phyloP scores from a whole-genome alignment of 2,113 vertebrate species.

The Cephalophus harveyi region DNA sequence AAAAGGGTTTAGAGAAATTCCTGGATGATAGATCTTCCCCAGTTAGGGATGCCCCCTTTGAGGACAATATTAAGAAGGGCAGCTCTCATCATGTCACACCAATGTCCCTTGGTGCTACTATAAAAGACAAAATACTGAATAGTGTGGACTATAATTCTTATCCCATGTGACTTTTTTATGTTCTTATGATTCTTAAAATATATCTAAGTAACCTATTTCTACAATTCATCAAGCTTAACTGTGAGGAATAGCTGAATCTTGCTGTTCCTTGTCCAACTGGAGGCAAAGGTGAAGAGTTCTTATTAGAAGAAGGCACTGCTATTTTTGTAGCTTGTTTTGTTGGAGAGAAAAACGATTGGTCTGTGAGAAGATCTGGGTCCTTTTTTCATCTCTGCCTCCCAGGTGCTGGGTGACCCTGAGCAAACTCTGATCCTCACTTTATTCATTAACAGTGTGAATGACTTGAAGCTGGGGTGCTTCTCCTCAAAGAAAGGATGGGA shows the following conservation, averaged over 20 bases:
- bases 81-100: slow-evolving; percentile 57
- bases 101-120: slow-evolving; percentile 57
- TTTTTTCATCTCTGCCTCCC: not conserved
- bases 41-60: slow-evolving; percentile 58
- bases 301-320: slow-evolving; percentile 33
- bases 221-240: slow-evolving; percentile 69
- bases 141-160: slow-evolving; percentile 59
- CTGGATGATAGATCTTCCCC: slow-evolving; percentile 60
- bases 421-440: not conserved
- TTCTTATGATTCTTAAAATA: slow-evolving; percentile 73
- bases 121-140: slow-evolving; percentile 65
- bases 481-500: not conserved
- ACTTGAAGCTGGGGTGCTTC: not conserved
- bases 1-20: slow-evolving; percentile 52
- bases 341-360: slow-evolving; percentile 16
- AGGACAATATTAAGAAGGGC: slow-evolving; percentile 61
- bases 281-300: slow-evolving; percentile 53
- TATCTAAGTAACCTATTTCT: slow-evolving; percentile 72
- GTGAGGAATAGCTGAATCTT: slow-evolving; percentile 58
- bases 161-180: slow-evolving; percentile 69
- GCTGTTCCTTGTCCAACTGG: slow-evolving; percentile 46
- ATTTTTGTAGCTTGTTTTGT: slow-evolving; percentile 41
- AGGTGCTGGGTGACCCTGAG: not conserved
- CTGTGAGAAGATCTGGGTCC: not conserved
- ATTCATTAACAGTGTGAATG: slow-evolving; percentile 25